Evolutionary conservation across 2,797 vertebrate genomes (phyloP).

Genomic region (Anniella stebbinsi): DNA sequence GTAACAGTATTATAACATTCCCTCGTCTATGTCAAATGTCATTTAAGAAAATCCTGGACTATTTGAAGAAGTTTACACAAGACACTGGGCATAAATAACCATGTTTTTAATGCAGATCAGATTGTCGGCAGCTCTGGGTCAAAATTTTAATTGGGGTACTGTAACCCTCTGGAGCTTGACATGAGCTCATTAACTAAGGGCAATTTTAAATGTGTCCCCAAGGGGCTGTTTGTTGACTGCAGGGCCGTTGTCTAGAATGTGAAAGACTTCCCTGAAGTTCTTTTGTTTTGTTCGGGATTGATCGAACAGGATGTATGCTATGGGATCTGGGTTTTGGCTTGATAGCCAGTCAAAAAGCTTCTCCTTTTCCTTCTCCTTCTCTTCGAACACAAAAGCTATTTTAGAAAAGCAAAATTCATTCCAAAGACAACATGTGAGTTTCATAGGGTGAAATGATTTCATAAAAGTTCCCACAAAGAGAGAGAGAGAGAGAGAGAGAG

Average conservation of each 20-base stretch:
- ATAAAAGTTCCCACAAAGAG: not conserved
- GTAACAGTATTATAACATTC: not conserved
- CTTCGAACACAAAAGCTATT: not conserved
- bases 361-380: too few relatives aligned
- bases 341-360: not conserved
- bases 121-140: not conserved
- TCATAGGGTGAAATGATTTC: not conserved
- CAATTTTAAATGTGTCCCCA: not conserved
- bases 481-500: too few relatives aligned
- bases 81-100: not conserved
- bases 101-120: not conserved
- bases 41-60: not conserved
- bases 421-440: not conserved
- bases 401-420: not conserved
- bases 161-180: slow-evolving; percentile 24
- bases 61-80: not conserved
- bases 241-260: not conserved
- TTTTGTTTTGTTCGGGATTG: not conserved
- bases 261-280: slow-evolving; percentile 4
- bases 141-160: slow-evolving; percentile 26
- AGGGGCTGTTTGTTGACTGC: slow-evolving; percentile 25
- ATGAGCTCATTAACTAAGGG: not conserved
- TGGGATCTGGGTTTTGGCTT: not conserved
- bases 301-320: not conserved
- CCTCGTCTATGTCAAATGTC: not conserved